Percentiles rank a stretch among this genome's conserved stretches.
Evolutionary conservation across 2,113 vertebrate genomes (phyloP).

Genomic region (Excalfactoria chinensis): DNA sequence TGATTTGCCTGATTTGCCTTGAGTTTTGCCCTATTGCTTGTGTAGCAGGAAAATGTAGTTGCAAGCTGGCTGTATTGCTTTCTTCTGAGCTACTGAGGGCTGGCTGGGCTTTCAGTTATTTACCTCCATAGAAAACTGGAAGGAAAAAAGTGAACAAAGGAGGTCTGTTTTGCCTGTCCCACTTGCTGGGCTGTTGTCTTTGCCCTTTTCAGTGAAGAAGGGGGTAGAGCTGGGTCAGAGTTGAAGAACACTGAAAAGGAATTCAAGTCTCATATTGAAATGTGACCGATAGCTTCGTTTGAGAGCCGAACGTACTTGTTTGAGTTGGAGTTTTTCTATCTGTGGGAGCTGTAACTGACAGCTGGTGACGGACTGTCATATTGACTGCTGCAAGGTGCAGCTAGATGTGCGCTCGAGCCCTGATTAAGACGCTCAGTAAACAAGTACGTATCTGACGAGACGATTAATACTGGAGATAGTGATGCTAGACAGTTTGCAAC

Average conservation of each 20-base stretch:
- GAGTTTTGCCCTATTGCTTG: constrained; percentile 60
- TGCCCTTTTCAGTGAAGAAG: constrained; percentile 86
- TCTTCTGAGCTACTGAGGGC: constrained; percentile 75
- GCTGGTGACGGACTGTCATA: constrained; percentile 75
- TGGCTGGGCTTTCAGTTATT: constrained; percentile 82
- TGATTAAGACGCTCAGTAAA: constrained; percentile 62
- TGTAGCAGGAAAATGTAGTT: constrained; percentile 70
- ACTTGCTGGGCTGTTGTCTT: constrained; percentile 92
- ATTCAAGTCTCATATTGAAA: constrained; percentile 82
- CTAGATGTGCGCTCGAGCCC: constrained; percentile 39
- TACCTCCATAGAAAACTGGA: constrained; percentile 88
- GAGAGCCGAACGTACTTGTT: constrained; percentile 67
- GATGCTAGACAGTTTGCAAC: constrained; percentile 51
- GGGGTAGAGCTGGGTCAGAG: constrained; percentile 86
- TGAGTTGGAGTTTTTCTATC: constrained; percentile 69
- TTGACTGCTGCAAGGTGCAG: constrained; percentile 48
- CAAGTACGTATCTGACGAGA: constrained; percentile 76
- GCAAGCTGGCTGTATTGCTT: constrained; percentile 65
- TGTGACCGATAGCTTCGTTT: constrained; percentile 83
- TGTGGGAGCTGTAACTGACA: constrained; percentile 72
- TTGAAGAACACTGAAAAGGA: constrained; percentile 87
- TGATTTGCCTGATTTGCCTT: neutral
- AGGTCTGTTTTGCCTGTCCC: constrained; percentile 92
- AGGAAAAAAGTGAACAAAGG: constrained; percentile 89
- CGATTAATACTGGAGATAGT: constrained; percentile 67